Evolutionary conservation across 1,140 invertebrate species (phyloP).

Genomic region (Cataglyphis hispanica): DNA sequence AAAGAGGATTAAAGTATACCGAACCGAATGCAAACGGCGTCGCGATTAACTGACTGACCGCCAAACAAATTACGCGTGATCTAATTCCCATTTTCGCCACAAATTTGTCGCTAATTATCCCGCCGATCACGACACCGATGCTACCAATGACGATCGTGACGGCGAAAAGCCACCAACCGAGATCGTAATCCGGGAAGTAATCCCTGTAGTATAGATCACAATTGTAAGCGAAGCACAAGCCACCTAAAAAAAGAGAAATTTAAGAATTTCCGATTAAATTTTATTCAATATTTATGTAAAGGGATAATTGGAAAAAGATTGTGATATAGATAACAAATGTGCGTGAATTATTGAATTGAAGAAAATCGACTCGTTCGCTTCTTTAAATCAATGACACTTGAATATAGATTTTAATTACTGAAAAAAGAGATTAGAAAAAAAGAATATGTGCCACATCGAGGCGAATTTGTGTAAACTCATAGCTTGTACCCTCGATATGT

Average conservation of each 20-base stretch:
- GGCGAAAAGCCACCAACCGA: constrained; percentile 95
- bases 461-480: constrained; percentile 33
- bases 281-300: background rate
- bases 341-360: background rate
- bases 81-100: constrained; percentile 95
- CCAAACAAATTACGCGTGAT: constrained; percentile 94
- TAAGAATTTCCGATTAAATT: background rate
- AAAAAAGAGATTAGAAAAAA: background rate
- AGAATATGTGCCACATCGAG: background rate
- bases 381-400: background rate
- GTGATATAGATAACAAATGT: constrained; percentile 2
- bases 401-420: constrained; percentile 22
- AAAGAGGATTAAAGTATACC: constrained; percentile 93
- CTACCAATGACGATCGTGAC: constrained; percentile 95
- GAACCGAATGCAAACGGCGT: constrained; percentile 96
- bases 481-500: constrained; percentile 44
- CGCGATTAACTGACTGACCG: constrained; percentile 94
- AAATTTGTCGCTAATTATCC: constrained; percentile 95
- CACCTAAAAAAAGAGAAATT: constrained; percentile 88
- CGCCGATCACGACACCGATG: constrained; percentile 95
- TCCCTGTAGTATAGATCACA: constrained; percentile 95
- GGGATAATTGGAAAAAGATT: constrained; percentile 4
- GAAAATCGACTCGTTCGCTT: background rate
- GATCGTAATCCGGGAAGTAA: constrained; percentile 95
- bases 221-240: constrained; percentile 96